phyloP scores from a whole-genome alignment of 1,140 invertebrate species.

The Charaxes varanes region DNA sequence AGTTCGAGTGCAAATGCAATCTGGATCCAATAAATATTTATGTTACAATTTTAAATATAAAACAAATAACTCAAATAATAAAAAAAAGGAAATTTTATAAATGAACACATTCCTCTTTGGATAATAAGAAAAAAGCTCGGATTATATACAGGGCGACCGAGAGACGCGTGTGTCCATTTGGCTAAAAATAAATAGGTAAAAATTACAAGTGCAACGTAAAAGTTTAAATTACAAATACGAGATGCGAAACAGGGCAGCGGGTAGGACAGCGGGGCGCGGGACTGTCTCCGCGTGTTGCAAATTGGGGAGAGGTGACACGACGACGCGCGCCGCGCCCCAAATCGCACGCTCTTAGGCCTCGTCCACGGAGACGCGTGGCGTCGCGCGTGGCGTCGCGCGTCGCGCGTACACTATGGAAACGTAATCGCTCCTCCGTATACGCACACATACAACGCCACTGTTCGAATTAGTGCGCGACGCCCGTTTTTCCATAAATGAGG shows the following conservation, averaged over 20 bases:
- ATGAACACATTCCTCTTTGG: slow-evolving; percentile 72
- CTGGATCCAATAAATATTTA: slow-evolving; percentile 69
- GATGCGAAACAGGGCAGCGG: slow-evolving; percentile 13
- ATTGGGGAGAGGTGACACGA: background rate
- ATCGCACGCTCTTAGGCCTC: no score
- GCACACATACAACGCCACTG: no score
- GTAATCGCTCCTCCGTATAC: no score
- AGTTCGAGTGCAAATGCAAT: slow-evolving; percentile 57
- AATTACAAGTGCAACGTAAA: slow-evolving; percentile 14
- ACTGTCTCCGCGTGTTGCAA: slow-evolving; percentile 16
- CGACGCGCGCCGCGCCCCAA: no score
- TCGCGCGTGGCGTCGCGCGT: no score
- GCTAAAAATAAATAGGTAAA: slow-evolving; percentile 21
- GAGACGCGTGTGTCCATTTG: slow-evolving; percentile 21
- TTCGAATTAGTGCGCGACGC: no score
- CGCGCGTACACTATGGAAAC: no score
- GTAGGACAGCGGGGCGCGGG: slow-evolving; percentile 12
- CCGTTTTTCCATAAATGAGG: no score
- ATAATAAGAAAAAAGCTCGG: slow-evolving; percentile 44
- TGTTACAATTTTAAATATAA: slow-evolving; percentile 48
- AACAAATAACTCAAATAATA: slow-evolving; percentile 37
- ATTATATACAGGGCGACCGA: slow-evolving; percentile 41
- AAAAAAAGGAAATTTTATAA: slow-evolving; percentile 48
- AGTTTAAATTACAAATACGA: slow-evolving; percentile 11
- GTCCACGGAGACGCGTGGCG: no score